phyloP scores from a whole-genome alignment of 2,113 vertebrate species.

The Corynorhinus townsendii region DNA sequence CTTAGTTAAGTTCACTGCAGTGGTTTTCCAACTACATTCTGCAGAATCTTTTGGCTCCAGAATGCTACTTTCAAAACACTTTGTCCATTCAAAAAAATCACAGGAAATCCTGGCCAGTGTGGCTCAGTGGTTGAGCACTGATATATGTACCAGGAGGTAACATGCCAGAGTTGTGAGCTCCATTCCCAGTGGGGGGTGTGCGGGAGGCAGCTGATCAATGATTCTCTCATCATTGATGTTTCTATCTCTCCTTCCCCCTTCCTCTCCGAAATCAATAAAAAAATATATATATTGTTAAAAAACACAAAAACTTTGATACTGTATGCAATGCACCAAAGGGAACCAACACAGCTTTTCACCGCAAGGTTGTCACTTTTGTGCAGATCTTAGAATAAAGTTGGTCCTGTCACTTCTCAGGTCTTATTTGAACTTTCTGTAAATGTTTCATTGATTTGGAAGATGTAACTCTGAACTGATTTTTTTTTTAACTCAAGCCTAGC shows the following conservation, averaged over 20 bases:
- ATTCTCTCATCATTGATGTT: too few relatives aligned
- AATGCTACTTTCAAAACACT: slow-evolving; percentile 15
- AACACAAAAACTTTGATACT: background rate
- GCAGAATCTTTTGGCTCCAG: background rate
- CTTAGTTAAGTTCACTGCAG: background rate
- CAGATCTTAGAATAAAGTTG: background rate
- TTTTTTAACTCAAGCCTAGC: background rate
- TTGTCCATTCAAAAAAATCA: background rate
- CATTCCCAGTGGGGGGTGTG: too few relatives aligned
- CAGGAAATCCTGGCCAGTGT: background rate
- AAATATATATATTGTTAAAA: too few relatives aligned
- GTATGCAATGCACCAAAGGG: background rate
- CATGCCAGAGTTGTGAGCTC: too few relatives aligned
- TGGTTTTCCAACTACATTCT: slow-evolving; percentile 35
- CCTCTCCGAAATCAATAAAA: too few relatives aligned
- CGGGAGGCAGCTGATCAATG: too few relatives aligned
- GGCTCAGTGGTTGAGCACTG: too few relatives aligned
- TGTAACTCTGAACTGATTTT: background rate
- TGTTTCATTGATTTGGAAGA: slow-evolving; percentile 5
- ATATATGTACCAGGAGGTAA: too few relatives aligned
- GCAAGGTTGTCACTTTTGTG: background rate
- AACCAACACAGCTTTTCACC: background rate
- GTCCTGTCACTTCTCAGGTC: background rate
- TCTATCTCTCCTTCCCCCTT: too few relatives aligned
- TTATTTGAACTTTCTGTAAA: background rate